Evolutionary conservation across 2,113 vertebrate genomes (phyloP), one percentile per base, ranked within the genome.

Genomic region (Megaceryle torquata): DNA sequence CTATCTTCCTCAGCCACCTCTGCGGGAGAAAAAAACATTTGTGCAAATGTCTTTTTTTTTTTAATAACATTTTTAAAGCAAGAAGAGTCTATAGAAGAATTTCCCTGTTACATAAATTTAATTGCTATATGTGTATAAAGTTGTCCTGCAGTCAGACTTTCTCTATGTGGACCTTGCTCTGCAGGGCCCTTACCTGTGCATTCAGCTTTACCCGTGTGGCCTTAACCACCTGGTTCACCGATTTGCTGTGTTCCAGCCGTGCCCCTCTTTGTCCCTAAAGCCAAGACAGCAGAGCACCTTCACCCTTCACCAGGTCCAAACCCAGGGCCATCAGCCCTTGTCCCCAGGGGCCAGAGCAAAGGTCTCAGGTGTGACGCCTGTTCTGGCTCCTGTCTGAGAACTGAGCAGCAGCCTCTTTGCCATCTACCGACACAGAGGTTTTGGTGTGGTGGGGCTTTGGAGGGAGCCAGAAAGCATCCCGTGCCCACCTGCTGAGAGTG

Each of bases 291-390:
- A 8, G n/a, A 54, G n/a, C 33, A 22, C n/a, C 6, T 41, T 31
- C 80, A 39, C 18, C 29, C 67, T 9, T 20, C 29, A n/a, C 12
- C 10, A 8, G 22, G 29, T 51, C 44, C 11, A 48, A 26, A 11
- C 26, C 60, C 2, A 3, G 26, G 1, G 4, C 44, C 5, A 4
- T 21, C 31, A 51, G 31, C 26, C 35, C 2, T 1, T 18, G n/a
- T 19, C 28, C 33, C 22, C 41, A 28, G 26, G 71, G 25, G 17
- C 33, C 1, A 4, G 51, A 25, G 60, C 68, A 50, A 43, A 28
- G 44, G 77, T 53, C 31, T 60, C 78, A 10, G 31, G 10, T 31
- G 25, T 1, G 2, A 44, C 6, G 1, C 16, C 44, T 44, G 33
- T 68, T 75, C 33, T 82, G 60, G 16, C 43, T 60, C 26, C 54